Evolutionary conservation across 1,140 invertebrate species (phyloP).

Genomic region (Chironomus tepperi): DNA sequence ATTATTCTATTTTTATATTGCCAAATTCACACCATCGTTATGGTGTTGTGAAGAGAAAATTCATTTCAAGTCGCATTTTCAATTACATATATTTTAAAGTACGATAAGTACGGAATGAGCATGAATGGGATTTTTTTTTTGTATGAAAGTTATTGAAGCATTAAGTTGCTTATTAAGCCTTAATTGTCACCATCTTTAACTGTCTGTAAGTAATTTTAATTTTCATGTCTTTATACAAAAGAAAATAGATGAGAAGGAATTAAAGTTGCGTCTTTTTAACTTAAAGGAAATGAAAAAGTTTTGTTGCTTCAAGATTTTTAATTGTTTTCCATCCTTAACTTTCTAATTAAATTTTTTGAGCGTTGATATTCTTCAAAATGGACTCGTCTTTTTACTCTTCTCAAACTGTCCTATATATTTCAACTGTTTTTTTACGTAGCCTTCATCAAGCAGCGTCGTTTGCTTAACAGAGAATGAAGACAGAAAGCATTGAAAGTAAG

Average conservation of each 20-base stretch:
- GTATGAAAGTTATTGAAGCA: background rate
- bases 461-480: background rate
- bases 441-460: background rate
- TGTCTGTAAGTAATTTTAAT: background rate
- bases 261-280: background rate
- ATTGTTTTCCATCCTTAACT: background rate
- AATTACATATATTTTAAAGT: too few species aligned
- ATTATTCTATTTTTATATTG: too few species aligned
- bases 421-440: background rate
- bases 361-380: background rate
- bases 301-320: background rate
- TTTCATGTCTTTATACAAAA: background rate
- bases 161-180: constrained; percentile 13
- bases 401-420: background rate
- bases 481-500: background rate
- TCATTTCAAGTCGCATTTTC: too few species aligned
- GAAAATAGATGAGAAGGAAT: background rate
- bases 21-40: too few species aligned
- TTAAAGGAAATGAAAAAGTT: background rate
- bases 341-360: constrained; percentile 3
- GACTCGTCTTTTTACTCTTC: background rate
- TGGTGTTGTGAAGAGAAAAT: too few species aligned
- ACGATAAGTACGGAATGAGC: too few species aligned
- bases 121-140: background rate
- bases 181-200: constrained; percentile 8